Conservation (phyloP, 2,113 vertebrate genomes). For the Kryptolebias marmoratus region DNA sequence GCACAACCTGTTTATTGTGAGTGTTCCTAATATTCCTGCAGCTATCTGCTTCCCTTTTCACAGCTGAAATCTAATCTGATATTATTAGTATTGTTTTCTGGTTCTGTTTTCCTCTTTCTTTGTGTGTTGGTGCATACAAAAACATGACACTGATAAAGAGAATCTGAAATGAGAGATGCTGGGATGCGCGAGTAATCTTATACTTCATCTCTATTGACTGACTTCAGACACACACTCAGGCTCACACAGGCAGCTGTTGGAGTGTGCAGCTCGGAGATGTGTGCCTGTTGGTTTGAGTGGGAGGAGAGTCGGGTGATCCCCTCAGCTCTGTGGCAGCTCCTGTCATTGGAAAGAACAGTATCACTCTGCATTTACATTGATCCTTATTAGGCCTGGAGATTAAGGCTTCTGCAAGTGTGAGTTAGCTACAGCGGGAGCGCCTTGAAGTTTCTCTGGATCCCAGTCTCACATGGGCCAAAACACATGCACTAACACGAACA, state of each 20-base stretch:
- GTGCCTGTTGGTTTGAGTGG: conserved; percentile 46
- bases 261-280: conserved; percentile 33
- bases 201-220: conserved; percentile 35
- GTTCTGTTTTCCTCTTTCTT: conserved; percentile 18
- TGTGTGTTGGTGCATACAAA: conserved; percentile 45
- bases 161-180: conserved; percentile 52
- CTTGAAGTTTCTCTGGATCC: conserved; percentile 29
- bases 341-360: conserved; percentile 72
- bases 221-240: conserved; percentile 10
- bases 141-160: conserved; percentile 51
- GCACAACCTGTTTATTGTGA: conserved; percentile 41
- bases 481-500: not conserved
- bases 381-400: conserved; percentile 78
- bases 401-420: conserved; percentile 59
- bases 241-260: conserved; percentile 9
- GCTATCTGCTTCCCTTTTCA: conserved; percentile 46
- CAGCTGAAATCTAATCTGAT: conserved; percentile 56
- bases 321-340: conserved; percentile 62
- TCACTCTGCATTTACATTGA: conserved; percentile 79
- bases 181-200: conserved; percentile 59
- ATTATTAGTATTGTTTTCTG: conserved; percentile 66
- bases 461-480: conserved; percentile 7
- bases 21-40: conserved; percentile 44
- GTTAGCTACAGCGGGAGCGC: conserved; percentile 37
- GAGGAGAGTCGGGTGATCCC: conserved; percentile 68